phyloP scores from a whole-genome alignment of 1,140 invertebrate species.

The Cotesia glomerata region DNA sequence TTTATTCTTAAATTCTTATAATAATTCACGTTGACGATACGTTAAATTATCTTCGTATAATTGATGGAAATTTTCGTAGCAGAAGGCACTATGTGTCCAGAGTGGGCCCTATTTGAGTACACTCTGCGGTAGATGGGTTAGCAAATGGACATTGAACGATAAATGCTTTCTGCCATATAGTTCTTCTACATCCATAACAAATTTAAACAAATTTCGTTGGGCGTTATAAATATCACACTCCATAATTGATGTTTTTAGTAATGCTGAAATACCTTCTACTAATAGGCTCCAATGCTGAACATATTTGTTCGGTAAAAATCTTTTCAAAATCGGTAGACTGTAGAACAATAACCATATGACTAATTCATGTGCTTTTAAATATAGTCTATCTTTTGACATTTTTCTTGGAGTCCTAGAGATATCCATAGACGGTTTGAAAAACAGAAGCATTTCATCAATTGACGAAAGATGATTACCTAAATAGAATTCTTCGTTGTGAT shows the following conservation, averaged over 20 bases:
- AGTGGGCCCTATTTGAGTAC: constrained; percentile 37
- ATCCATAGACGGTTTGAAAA: constrained; percentile 20
- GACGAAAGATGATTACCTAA: neutral
- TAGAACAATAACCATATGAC: constrained; percentile 40
- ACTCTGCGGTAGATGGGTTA: constrained; percentile 32
- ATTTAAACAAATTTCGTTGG: constrained; percentile 31
- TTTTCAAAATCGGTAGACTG: constrained; percentile 35
- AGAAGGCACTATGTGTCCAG: constrained; percentile 31
- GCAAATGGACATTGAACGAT: constrained; percentile 40
- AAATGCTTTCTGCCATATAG: constrained; percentile 34
- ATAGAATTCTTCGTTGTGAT: constrained; percentile 30
- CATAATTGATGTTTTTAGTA: constrained; percentile 31
- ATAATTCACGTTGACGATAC: too few species aligned
- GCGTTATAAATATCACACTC: constrained; percentile 32
- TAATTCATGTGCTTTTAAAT: constrained; percentile 50
- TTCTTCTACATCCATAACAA: constrained; percentile 32
- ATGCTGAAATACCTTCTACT: constrained; percentile 35
- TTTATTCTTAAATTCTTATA: neutral
- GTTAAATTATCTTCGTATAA: too few species aligned
- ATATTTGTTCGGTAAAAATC: constrained; percentile 29
- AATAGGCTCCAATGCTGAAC: constrained; percentile 41
- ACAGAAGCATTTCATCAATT: constrained; percentile 14
- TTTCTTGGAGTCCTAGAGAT: constrained; percentile 39
- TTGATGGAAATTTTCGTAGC: constrained; percentile 30
- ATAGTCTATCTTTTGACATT: constrained; percentile 31